These are phyloP conservation scores for Diglossa cyanea DNA, from an alignment of 2,797 vertebrate species.

Conservation along the genomic window DNA sequence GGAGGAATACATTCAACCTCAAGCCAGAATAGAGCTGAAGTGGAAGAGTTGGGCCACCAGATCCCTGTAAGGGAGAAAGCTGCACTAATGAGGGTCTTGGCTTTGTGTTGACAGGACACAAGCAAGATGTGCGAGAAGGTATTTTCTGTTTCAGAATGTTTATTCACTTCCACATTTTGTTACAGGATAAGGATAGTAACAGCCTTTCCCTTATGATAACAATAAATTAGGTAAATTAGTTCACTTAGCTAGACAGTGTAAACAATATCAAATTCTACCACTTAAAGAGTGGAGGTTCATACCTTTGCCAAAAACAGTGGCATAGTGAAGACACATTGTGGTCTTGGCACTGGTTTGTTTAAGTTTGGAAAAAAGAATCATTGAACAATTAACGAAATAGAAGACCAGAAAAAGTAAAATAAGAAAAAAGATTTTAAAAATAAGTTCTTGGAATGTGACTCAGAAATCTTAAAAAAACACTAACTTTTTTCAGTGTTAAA, in stretches of 20 bases:
- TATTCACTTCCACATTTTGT: neutral
- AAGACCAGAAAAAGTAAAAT: neutral
- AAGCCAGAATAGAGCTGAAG: neutral
- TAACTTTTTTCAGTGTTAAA: neutral
- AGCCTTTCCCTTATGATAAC: neutral
- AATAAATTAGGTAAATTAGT: neutral
- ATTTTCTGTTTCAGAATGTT: neutral
- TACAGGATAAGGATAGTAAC: neutral
- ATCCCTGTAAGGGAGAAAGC: neutral
- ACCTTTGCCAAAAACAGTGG: neutral
- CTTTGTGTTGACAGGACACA: neutral
- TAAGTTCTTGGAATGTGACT: neutral
- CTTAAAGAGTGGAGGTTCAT: neutral
- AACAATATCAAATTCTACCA: neutral
- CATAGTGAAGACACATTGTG: neutral
- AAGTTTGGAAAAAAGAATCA: neutral
- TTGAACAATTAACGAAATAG: neutral
- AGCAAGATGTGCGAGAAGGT: neutral
- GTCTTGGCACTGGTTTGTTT: neutral
- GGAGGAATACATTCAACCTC: neutral
- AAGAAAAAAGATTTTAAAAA: neutral
- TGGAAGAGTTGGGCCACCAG: neutral
- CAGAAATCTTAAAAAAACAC: neutral
- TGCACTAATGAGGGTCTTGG: neutral
- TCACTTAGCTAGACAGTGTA: neutral